Conservation (phyloP, 2,113 vertebrate genomes). For the Corythornis cristatus region DNA sequence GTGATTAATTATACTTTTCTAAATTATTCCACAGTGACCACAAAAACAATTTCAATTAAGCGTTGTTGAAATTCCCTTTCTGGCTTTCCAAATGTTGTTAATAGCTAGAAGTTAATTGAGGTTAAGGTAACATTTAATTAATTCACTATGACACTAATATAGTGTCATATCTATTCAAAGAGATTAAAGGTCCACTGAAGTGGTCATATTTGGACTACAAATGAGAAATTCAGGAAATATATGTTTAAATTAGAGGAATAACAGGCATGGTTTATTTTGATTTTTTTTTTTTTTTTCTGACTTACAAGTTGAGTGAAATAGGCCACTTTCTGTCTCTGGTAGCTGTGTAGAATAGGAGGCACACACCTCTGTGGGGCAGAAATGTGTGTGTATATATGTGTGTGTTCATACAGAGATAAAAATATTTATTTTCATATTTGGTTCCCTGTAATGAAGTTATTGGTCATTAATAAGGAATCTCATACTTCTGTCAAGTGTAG, state of each 20-base stretch:
- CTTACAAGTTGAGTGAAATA: not conserved
- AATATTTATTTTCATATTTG: not conserved
- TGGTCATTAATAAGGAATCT: not conserved
- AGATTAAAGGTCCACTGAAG: not conserved
- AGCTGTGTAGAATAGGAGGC: not conserved
- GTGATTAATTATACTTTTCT: slow-evolving; percentile 38
- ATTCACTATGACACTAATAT: not conserved
- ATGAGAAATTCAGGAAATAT: not conserved
- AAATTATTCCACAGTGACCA: not conserved
- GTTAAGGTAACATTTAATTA: slow-evolving; percentile 40
- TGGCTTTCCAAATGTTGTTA: not conserved
- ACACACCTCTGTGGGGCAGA: not conserved
- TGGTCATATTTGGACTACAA: not conserved
- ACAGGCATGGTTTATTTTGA: not conserved
- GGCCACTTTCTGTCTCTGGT: not conserved
- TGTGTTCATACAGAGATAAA: not conserved
- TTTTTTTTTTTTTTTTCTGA: not conserved
- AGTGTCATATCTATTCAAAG: not conserved
- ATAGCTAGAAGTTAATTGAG: slow-evolving; percentile 22
- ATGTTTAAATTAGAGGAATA: not conserved
- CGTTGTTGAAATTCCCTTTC: slow-evolving; percentile 8
- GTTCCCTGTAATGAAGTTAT: not conserved
- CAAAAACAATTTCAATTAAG: slow-evolving; percentile 5
- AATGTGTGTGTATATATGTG: not conserved
- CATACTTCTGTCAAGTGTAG: not conserved